Conservation (phyloP, 2,888 invertebrate species). For the Ganaspis brasiliensis region DNA sequence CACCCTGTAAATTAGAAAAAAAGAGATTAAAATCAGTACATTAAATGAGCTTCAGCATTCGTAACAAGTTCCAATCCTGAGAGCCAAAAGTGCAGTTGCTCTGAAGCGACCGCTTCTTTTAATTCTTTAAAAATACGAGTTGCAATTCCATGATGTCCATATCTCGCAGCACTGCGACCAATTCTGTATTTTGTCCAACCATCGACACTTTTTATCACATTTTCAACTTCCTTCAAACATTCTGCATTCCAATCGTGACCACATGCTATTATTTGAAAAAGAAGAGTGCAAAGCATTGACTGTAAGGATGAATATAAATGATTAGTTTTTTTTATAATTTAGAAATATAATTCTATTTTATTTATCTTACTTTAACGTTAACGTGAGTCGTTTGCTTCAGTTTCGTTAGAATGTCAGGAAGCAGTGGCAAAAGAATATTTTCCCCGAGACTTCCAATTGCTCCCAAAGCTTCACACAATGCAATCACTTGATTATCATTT, state of each 20-base stretch:
- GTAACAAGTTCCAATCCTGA: conserved; percentile 90
- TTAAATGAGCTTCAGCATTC: conserved; percentile 87
- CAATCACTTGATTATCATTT: conserved; percentile 77
- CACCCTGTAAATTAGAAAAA: too few relatives aligned
- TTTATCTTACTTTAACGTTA: conserved; percentile 75
- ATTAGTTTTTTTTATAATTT: conserved; percentile 27
- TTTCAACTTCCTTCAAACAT: conserved; percentile 83
- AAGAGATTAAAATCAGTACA: conserved; percentile 72
- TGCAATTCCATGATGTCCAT: conserved; percentile 90
- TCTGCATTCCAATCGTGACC: conserved; percentile 86
- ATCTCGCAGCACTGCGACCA: conserved; percentile 92
- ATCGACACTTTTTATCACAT: conserved; percentile 83
- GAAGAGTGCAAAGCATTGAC: conserved; percentile 90
- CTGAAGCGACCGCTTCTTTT: conserved; percentile 89
- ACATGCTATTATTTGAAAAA: conserved; percentile 90
- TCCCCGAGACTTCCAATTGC: conserved; percentile 86
- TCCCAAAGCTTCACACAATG: conserved; percentile 88
- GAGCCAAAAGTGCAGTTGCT: conserved; percentile 94
- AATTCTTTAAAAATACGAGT: conserved; percentile 85
- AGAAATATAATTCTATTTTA: neutral
- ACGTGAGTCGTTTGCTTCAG: conserved; percentile 78
- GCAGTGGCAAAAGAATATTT: conserved; percentile 83
- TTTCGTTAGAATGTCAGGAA: conserved; percentile 82
- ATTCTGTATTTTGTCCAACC: conserved; percentile 94
- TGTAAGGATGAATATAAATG: conserved; percentile 56